Percentiles rank a stretch among this genome's conserved stretches.
Conservation (phyloP, 2,888 invertebrate species). For the Sycophila texana region DNA sequence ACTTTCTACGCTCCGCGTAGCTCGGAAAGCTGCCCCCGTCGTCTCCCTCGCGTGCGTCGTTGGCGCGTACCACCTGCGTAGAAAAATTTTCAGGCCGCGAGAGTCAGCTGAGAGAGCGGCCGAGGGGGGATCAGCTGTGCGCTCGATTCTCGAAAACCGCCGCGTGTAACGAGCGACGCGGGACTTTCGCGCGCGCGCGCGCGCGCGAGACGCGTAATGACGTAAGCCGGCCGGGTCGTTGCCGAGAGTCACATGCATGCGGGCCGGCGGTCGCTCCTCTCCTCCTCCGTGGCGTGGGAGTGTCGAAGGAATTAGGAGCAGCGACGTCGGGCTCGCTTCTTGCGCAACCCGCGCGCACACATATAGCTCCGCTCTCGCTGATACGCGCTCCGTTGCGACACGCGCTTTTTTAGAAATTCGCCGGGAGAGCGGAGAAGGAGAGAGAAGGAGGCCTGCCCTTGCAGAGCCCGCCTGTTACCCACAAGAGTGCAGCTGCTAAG, state of each 20-base stretch:
- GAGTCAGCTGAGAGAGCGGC: no score
- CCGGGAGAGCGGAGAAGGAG: conserved; percentile 10
- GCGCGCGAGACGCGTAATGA: no score
- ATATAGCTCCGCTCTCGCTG: conserved; percentile 17
- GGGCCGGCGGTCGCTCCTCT: neutral
- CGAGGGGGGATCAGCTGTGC: no score
- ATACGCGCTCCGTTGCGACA: conserved; percentile 36
- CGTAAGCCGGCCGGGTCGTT: no score
- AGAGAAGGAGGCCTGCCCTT: conserved; percentile 8
- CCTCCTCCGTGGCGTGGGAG: conserved; percentile 6
- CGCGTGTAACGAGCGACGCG: neutral
- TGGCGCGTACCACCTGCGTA: no score
- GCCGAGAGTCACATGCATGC: no score
- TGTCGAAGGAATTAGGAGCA: conserved; percentile 14
- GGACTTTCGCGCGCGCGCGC: neutral
- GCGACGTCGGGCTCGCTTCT: conserved; percentile 24
- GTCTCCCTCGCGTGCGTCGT: no score
- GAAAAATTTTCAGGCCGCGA: no score
- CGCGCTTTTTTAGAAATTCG: neutral
- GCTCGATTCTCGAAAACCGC: no score
- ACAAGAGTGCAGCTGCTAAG: neutral
- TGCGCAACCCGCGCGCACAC: no score
- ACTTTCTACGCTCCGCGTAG: no score
- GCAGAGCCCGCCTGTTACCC: neutral
- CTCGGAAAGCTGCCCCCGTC: no score